A percentile compares a stretch with the other conserved stretches of the same genome.
Evolutionary conservation across 37 sponge, comb jelly and placozoan species (phyloP).

Genomic region (Cliona cf. orientalis): DNA sequence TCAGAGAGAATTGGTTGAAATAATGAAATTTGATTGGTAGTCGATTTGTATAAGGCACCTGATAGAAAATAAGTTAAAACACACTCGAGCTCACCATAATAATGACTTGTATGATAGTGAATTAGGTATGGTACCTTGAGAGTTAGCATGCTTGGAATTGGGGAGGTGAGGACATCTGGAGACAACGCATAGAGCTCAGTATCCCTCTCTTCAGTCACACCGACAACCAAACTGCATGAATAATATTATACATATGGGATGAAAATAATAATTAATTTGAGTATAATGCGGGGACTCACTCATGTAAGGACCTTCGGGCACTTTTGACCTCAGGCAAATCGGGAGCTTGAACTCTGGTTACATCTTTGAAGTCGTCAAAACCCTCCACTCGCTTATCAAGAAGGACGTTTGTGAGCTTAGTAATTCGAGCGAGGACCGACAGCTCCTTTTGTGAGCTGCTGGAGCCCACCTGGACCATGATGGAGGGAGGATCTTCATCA

Average conservation of each 20-base stretch:
- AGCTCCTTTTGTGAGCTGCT: slow-evolving; percentile 18
- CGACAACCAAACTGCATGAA: slow-evolving; percentile 32
- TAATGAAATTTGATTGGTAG: slow-evolving; percentile 44
- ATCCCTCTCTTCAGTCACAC: slow-evolving; percentile 33
- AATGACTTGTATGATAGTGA: background rate
- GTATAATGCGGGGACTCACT: background rate
- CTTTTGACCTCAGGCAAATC: slow-evolving; percentile 28
- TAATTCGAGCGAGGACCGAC: slow-evolving; percentile 9
- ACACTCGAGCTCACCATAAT: background rate
- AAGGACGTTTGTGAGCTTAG: slow-evolving; percentile 32
- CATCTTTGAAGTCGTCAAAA: background rate
- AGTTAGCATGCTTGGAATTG: slow-evolving; percentile 8
- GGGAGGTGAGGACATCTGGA: slow-evolving; percentile 23
- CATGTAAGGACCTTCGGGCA: slow-evolving; percentile 45
- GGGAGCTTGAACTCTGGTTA: background rate
- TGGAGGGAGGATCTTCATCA: background rate
- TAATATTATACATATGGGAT: background rate
- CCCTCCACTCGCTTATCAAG: background rate
- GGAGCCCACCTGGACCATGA: background rate
- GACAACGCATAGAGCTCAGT: slow-evolving; percentile 31
- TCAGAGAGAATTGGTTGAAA: slow-evolving; percentile 27
- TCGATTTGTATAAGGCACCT: slow-evolving; percentile 30
- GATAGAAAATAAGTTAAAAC: background rate
- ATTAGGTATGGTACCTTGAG: slow-evolving; percentile 24
- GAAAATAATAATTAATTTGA: background rate